These are phyloP conservation scores for Mamestra brassicae DNA, from an alignment of 2,888 invertebrate genomes.

Conservation along the genomic window DNA sequence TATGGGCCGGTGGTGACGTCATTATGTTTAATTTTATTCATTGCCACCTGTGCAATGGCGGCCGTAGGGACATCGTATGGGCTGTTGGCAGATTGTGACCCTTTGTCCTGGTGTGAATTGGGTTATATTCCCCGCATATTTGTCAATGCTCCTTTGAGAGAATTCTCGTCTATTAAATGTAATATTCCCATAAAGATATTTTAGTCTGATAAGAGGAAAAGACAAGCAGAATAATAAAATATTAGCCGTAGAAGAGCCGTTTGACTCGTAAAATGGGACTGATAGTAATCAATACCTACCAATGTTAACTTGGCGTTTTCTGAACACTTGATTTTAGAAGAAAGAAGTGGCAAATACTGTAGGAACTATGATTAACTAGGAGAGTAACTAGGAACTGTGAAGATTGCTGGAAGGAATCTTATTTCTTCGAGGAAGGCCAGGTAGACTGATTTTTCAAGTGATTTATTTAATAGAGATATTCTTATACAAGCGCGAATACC, in stretches of 20 bases:
- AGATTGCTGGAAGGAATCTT: too few relatives aligned
- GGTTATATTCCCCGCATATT: conserved; percentile 36
- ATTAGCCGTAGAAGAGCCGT: conserved; percentile 15
- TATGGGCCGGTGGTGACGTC: conserved; percentile 13
- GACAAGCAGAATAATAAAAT: conserved; percentile 54
- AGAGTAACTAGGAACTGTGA: too few relatives aligned
- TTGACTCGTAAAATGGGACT: conserved; percentile 33
- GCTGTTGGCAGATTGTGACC: conserved; percentile 4
- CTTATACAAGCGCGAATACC: too few relatives aligned
- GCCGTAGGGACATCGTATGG: conserved; percentile 5
- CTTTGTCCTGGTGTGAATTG: conserved; percentile 29
- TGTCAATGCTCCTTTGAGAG: conserved; percentile 9
- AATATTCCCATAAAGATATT: conserved; percentile 46
- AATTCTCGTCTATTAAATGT: conserved; percentile 42
- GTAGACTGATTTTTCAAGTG: too few relatives aligned
- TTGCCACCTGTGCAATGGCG: conserved; percentile 44
- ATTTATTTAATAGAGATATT: too few relatives aligned
- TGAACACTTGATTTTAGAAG: not conserved
- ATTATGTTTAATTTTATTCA: conserved; percentile 56
- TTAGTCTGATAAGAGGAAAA: conserved; percentile 17
- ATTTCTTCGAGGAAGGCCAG: too few relatives aligned
- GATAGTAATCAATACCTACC: conserved; percentile 25
- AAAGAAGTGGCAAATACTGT: too few relatives aligned
- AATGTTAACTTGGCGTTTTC: not conserved
- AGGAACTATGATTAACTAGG: too few relatives aligned